A percentile compares a stretch with the other conserved stretches of the same genome.
phyloP scores from a whole-genome alignment of 2,888 invertebrate genomes.

The Zaprionus lineosus region DNA sequence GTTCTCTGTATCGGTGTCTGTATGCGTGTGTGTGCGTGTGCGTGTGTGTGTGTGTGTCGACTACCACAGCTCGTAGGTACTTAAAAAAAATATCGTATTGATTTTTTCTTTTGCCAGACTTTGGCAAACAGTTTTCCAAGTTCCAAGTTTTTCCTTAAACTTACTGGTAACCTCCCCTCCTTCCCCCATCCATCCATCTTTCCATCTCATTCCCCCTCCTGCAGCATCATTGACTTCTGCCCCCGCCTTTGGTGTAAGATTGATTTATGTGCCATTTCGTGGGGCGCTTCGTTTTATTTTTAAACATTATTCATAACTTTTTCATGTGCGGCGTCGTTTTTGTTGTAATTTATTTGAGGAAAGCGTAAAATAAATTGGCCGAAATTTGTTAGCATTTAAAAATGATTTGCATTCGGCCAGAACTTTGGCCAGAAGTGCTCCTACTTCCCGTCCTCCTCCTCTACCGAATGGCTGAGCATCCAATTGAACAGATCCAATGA shows the following conservation, averaged over 20 bases:
- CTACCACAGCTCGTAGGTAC: slow-evolving; percentile 5
- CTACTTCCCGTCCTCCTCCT: neutral
- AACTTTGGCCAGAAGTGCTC: slow-evolving; percentile 5
- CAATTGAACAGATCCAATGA: slow-evolving; percentile 11
- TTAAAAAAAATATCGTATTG: slow-evolving; percentile 63
- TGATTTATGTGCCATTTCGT: slow-evolving; percentile 69
- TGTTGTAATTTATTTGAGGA: slow-evolving; percentile 67
- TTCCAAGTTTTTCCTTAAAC: no score
- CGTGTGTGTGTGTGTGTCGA: no score
- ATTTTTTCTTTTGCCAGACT: slow-evolving; percentile 43
- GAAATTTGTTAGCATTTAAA: slow-evolving; percentile 78
- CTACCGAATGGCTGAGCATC: slow-evolving; percentile 38
- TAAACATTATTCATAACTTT: slow-evolving; percentile 74
- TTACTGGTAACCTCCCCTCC: no score
- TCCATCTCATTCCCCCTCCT: neutral
- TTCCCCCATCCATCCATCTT: no score
- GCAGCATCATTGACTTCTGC: slow-evolving; percentile 28
- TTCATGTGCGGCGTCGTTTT: slow-evolving; percentile 45
- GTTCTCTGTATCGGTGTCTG: no score
- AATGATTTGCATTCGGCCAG: slow-evolving; percentile 65
- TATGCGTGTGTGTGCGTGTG: no score
- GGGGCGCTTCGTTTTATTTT: slow-evolving; percentile 47
- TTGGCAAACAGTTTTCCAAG: no score
- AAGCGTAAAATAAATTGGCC: slow-evolving; percentile 63
- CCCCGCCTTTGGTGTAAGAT: slow-evolving; percentile 54